These are phyloP conservation scores for Sciaenops ocellatus DNA, from an alignment of 2,797 vertebrate species.

Conservation along the genomic window DNA sequence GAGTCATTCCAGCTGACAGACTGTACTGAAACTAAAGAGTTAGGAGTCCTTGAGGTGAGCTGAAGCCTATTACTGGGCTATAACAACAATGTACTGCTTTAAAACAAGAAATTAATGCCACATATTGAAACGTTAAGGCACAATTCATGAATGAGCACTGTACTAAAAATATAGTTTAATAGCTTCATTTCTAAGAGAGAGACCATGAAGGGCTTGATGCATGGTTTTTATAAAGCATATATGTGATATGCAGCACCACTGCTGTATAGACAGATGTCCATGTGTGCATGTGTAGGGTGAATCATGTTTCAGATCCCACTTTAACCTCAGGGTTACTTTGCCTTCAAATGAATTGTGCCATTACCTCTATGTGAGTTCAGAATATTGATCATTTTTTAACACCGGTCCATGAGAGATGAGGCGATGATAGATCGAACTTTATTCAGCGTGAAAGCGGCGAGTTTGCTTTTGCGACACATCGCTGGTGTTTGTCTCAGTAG, in stretches of 20 bases:
- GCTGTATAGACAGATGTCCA: slow-evolving; percentile 9
- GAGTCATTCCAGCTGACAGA: slow-evolving; percentile 61
- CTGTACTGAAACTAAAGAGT: slow-evolving; percentile 50
- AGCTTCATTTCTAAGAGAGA: slow-evolving; percentile 35
- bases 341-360: slow-evolving; percentile 50
- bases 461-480: slow-evolving; percentile 29
- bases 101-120: slow-evolving; percentile 47
- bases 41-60: slow-evolving; percentile 68
- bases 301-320: slow-evolving; percentile 48
- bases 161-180: slow-evolving; percentile 11
- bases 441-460: slow-evolving; percentile 20
- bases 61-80: slow-evolving; percentile 56
- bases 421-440: slow-evolving; percentile 21
- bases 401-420: not conserved
- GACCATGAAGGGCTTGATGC: slow-evolving; percentile 26
- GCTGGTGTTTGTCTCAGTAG: not conserved
- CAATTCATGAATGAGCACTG: slow-evolving; percentile 34
- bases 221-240: slow-evolving; percentile 27
- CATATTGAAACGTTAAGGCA: slow-evolving; percentile 39
- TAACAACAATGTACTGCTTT: slow-evolving; percentile 61
- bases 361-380: slow-evolving; percentile 44
- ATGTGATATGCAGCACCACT: slow-evolving; percentile 1
- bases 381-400: slow-evolving; percentile 55
- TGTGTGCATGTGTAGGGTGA: slow-evolving; percentile 21
- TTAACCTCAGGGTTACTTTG: slow-evolving; percentile 25